Base-by-base conservation (phyloP, 2,797 vertebrate species). In the Hippopotamyrus pictus region DNA sequence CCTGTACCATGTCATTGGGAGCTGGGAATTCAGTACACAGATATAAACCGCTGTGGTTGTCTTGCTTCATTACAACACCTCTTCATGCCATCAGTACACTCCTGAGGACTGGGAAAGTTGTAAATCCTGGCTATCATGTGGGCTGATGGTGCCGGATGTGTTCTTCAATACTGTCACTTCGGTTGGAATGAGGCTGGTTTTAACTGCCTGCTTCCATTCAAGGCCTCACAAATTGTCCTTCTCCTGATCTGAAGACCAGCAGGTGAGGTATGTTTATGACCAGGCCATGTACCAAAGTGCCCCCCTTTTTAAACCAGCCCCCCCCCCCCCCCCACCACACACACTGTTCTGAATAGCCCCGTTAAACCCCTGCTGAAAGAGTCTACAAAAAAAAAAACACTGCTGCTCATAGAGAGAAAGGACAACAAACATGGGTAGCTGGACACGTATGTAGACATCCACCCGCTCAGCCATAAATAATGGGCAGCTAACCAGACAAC, bases 401-500 rank as follows among this genome's bases (percentile, higher is more conserved):
- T 48, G 46, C n/a, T 65, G 41, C n/a, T 25, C 57, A 59, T 17
- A 3, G 88, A 62, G 76, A n/a, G 54, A 73, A 8, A 73, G 12
- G n/a, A n/a, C 12, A 37, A 48, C 22, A 69, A 25, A 65, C 41
- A 33, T 22, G 29, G 19, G 25, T 8, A 69, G 17, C n/a, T 19
- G n/a, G 51, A 82, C 69, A 88, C 22, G 37, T 17, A 37, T n/a
- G 46, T 53, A 73, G 44, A 86, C 53, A 41, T 6, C 29, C 37
- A 87, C 29, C 33, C 17, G 50, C 29, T 91, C 89, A 90, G 89
- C 90, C 91, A 92, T 92, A 94, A 88, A 89, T 88, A 89, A 96
- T 92, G 88, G 97, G 94, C 95, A 37, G 88, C 90, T 46, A 79
- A 79, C 73, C 73, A 88, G 94, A 94, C 94, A 94, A 96, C 95